Base-by-base conservation (phyloP, 2,888 invertebrate species). In the Drosophila dives region DNA sequence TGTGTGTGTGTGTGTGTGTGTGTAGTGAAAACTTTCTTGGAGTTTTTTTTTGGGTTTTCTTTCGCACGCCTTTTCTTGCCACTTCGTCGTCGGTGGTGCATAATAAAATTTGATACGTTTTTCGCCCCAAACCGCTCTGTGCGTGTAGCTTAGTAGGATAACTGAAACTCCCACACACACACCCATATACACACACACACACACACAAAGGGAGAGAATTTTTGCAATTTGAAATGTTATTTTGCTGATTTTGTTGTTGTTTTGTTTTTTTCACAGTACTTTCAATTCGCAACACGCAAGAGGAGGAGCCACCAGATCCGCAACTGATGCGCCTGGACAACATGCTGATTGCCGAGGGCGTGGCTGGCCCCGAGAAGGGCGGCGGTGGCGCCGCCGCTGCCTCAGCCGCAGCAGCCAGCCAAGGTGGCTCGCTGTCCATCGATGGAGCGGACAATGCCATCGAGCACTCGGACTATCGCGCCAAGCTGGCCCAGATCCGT, bases 401-500 rank as follows among this genome's bases (percentile, higher is more conserved):
- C 4, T 97, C 97, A 0, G 97, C 98, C 32, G 97, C 97, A 5
- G 97, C 98, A 12, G 97, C 98, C 34, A 97, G 97, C 74, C 94
- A 94, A 77, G 96, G 96, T 75, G 94, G 93, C 33, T 93, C 93
- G 6, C 79, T 93, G 61, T 93, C 93, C 11, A 92, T 93, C 63
- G 93, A 93, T 77, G 93, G 93, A 0, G 96, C 97, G 80, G 98
- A 98, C 94, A 98, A 98, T 94, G 98, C 98, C 88, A 99, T 99
- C 92, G 99, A 99, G 94, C 99, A 99, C 94, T 99, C 99, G 73
- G 99, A 99, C 94, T 99, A 99, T 94, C 96, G 99, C 90, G 99
- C 99, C 89, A 99, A 99, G 94, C 95, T 99, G 91, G 98, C 98
- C 17, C 99, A 99, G 94, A 99, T 99, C 93, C 95, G 99, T 74